Evolutionary conservation across 2,113 vertebrate species (phyloP).

Genomic region (Cettia cetti): DNA sequence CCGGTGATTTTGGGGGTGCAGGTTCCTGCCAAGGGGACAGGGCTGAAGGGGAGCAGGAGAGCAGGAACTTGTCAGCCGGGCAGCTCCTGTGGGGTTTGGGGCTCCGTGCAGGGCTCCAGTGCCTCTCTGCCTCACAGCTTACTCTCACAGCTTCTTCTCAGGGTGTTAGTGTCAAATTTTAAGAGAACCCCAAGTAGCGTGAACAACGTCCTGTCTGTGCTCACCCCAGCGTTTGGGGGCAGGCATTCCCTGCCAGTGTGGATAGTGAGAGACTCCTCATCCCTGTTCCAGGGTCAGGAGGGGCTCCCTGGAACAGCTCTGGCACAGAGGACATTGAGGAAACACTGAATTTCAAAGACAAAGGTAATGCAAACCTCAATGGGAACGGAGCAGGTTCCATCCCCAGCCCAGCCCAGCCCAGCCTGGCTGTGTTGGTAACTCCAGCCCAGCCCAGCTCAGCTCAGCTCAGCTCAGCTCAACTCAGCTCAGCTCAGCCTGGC

Average conservation of each 20-base stretch:
- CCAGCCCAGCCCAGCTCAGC: background rate
- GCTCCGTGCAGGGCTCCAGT: fast-evolving
- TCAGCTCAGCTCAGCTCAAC: no score
- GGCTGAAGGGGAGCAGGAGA: background rate
- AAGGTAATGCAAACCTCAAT: background rate
- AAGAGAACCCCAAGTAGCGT: fast-evolving
- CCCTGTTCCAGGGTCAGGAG: background rate
- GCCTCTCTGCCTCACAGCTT: no score
- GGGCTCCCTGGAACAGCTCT: background rate
- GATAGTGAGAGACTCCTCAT: fast-evolving
- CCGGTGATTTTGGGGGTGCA: fast-evolving
- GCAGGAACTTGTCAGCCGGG: background rate
- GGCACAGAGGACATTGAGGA: background rate
- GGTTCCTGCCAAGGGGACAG: background rate
- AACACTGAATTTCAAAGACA: background rate
- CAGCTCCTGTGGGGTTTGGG: background rate
- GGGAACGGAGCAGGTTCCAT: background rate
- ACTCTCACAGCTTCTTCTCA: no score
- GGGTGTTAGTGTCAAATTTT: no score
- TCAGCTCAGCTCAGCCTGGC: background rate
- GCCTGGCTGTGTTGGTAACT: background rate
- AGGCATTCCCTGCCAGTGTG: fast-evolving
- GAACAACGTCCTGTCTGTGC: fast-evolving
- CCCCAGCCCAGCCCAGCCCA: background rate
- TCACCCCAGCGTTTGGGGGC: fast-evolving